A percentile compares a stretch with the other conserved stretches of the same genome.
Evolutionary conservation across 2,888 invertebrate species (phyloP).

Genomic region (Diarsia rubi): DNA sequence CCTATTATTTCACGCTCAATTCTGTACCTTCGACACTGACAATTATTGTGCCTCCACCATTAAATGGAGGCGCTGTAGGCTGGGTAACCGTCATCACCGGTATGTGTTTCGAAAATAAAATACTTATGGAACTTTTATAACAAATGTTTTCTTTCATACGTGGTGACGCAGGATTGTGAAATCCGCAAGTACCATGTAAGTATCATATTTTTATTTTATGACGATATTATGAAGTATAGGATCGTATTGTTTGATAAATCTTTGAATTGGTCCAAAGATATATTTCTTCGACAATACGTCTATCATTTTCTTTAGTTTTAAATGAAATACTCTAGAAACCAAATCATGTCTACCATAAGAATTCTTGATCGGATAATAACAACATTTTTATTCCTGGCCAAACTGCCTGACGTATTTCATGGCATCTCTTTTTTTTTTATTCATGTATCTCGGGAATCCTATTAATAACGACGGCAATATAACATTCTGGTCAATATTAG

Average conservation of each 20-base stretch:
- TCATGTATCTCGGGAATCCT: not conserved
- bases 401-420: not conserved
- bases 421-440: not conserved
- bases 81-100: slow-evolving; percentile 74
- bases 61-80: slow-evolving; percentile 59
- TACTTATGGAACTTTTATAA: slow-evolving; percentile 68
- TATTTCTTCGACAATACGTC: slow-evolving; percentile 9
- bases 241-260: not conserved
- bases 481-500: slow-evolving; percentile 17
- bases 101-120: slow-evolving; percentile 69
- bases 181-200: slow-evolving; percentile 34
- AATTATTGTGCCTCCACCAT: slow-evolving; percentile 54
- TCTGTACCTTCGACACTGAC: slow-evolving; percentile 41
- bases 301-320: slow-evolving; percentile 57
- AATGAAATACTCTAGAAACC: slow-evolving; percentile 9
- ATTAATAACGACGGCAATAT: slow-evolving; percentile 9
- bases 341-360: slow-evolving; percentile 63
- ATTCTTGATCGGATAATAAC: slow-evolving; percentile 48
- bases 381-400: slow-evolving; percentile 61
- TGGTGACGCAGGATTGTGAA: slow-evolving; percentile 35
- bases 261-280: not conserved
- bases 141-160: slow-evolving; percentile 72
- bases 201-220: slow-evolving; percentile 20
- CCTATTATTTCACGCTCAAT: slow-evolving; percentile 58
- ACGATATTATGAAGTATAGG: slow-evolving; percentile 12